These are phyloP conservation scores for Aphodius granarius DNA, from an alignment of 2,888 invertebrate genomes.

Conservation along the genomic window DNA sequence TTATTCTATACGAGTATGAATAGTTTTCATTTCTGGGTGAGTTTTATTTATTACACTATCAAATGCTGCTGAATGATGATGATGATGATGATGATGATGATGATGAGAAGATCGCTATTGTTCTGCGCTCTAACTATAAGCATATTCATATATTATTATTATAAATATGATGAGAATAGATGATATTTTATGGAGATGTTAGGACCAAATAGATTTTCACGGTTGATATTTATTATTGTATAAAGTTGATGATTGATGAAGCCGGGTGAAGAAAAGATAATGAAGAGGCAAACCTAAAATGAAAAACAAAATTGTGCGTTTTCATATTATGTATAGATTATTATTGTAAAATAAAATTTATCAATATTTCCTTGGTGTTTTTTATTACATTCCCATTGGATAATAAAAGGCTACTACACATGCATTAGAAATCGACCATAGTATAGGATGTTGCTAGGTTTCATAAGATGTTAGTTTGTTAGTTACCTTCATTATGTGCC, in stretches of 20 bases:
- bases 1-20: background rate
- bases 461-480: too few species aligned
- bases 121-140: background rate
- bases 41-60: background rate
- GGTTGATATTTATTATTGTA: slow-evolving; percentile 43
- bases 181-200: slow-evolving; percentile 45
- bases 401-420: background rate
- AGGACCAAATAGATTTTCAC: slow-evolving; percentile 49
- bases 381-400: background rate
- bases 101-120: background rate
- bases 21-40: background rate
- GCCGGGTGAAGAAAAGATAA: background rate
- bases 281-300: background rate
- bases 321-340: slow-evolving; percentile 31
- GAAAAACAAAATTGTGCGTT: slow-evolving; percentile 28
- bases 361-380: slow-evolving; percentile 16
- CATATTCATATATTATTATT: background rate
- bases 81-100: too few species aligned
- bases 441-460: too few species aligned
- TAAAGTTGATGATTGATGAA: slow-evolving; percentile 29
- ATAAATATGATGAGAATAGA: background rate
- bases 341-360: slow-evolving; percentile 28
- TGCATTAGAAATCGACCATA: too few species aligned
- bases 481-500: too few species aligned
- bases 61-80: background rate